These are phyloP conservation scores for Sylvia atricapilla DNA, from an alignment of 2,113 vertebrate species.

Conservation along the genomic window DNA sequence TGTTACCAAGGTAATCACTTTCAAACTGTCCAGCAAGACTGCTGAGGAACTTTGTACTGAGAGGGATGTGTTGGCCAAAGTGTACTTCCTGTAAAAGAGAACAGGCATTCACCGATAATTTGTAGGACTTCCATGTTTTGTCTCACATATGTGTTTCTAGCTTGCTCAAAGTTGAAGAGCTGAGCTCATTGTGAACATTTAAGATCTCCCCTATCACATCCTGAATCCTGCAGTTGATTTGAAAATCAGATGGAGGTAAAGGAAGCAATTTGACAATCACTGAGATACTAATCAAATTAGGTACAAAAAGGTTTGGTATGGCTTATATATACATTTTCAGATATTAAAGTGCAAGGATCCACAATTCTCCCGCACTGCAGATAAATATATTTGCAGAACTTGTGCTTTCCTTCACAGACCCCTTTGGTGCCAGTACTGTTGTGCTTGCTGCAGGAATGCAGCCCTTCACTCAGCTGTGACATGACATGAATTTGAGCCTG, in stretches of 20 bases:
- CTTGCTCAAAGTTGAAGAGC: constrained; percentile 60
- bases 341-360: neutral
- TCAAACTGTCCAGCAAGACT: constrained; percentile 32
- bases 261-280: constrained; percentile 41
- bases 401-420: neutral
- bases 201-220: constrained; percentile 69
- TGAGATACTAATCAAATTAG: constrained; percentile 10
- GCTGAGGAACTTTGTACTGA: constrained; percentile 1
- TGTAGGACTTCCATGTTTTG: constrained; percentile 78
- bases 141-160: constrained; percentile 69
- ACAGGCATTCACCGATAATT: constrained; percentile 56
- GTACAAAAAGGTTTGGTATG: neutral
- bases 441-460: neutral
- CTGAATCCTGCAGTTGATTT: constrained; percentile 65
- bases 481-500: neutral
- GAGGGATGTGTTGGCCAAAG: constrained; percentile 35
- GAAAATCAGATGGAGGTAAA: constrained; percentile 70
- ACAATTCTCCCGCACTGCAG: neutral
- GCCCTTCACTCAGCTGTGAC: neutral
- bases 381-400: neutral
- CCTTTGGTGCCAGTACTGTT: neutral
- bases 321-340: neutral
- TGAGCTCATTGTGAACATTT: constrained; percentile 61
- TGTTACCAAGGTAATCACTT: constrained; percentile 64
- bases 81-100: constrained; percentile 68